A percentile compares a stretch with the other conserved stretches of the same genome.
Evolutionary conservation across 2,888 invertebrate genomes (phyloP).

Genomic region (Eremobia ochroleuca): DNA sequence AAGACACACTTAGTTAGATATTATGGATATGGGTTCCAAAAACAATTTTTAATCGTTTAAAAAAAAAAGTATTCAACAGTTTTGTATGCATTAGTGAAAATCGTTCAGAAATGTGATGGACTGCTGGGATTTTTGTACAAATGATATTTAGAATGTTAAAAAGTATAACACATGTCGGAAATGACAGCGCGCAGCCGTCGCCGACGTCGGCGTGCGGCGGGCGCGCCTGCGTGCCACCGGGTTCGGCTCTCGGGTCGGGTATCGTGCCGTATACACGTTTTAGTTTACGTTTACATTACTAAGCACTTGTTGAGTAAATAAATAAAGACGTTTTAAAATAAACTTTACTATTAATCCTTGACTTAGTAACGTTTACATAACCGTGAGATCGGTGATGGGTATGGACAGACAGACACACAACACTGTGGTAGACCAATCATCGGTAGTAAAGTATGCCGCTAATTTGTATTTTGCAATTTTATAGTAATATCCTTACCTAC

Average conservation of each 20-base stretch:
- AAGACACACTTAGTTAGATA: slow-evolving; percentile 2
- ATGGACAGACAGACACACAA: slow-evolving; percentile 64
- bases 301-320: slow-evolving; percentile 90
- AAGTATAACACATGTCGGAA: slow-evolving; percentile 76
- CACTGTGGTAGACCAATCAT: slow-evolving; percentile 49
- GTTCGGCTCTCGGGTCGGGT: slow-evolving; percentile 77
- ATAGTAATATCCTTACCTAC: not conserved
- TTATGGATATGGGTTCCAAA: not conserved
- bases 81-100: slow-evolving; percentile 51
- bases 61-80: slow-evolving; percentile 18
- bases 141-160: slow-evolving; percentile 73
- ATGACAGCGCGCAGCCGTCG: slow-evolving; percentile 73
- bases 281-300: slow-evolving; percentile 87
- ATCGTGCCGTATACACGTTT: slow-evolving; percentile 75
- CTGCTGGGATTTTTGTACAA: slow-evolving; percentile 65
- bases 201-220: slow-evolving; percentile 58
- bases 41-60: not conserved
- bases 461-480: slow-evolving; percentile 30
- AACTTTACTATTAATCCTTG: slow-evolving; percentile 87
- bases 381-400: slow-evolving; percentile 80
- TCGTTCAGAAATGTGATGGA: slow-evolving; percentile 61
- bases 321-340: slow-evolving; percentile 88
- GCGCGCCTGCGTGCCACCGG: slow-evolving; percentile 71
- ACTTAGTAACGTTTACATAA: slow-evolving; percentile 85
- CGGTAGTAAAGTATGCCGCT: slow-evolving; percentile 30